Percentiles rank a stretch among this genome's conserved stretches.
Evolutionary conservation across 2,113 vertebrate species (phyloP).

Genomic region (Sitta europaea): DNA sequence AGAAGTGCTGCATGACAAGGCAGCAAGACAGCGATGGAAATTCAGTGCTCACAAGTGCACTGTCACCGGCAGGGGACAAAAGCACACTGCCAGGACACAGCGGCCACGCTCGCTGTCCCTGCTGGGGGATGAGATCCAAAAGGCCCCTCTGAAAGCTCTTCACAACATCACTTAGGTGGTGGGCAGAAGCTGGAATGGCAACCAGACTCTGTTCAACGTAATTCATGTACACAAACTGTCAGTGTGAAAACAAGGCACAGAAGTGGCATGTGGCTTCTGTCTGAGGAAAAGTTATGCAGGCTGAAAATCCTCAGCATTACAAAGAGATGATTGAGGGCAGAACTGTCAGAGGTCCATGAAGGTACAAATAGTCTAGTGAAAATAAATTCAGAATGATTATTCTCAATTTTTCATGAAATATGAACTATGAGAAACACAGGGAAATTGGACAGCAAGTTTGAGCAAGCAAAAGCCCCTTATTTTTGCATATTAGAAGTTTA

Average conservation of each 20-base stretch:
- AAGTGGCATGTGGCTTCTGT: neutral
- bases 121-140: neutral
- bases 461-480: neutral
- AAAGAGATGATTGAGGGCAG: neutral
- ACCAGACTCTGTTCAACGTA: neutral
- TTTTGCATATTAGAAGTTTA: neutral
- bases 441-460: neutral
- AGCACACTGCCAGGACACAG: neutral
- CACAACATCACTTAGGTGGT: neutral
- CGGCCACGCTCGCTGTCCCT: fast-evolving
- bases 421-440: neutral
- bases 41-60: fast-evolving
- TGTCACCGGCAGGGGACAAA: neutral
- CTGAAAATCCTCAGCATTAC: neutral
- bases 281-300: neutral
- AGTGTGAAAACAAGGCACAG: neutral
- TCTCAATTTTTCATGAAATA: neutral
- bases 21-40: neutral
- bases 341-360: neutral
- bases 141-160: neutral
- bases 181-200: neutral
- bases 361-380: neutral
- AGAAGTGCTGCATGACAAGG: neutral
- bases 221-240: neutral
- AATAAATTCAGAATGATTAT: neutral